Base-by-base conservation (phyloP, 1,140 invertebrate genomes). In the Drosophila burlai region DNA sequence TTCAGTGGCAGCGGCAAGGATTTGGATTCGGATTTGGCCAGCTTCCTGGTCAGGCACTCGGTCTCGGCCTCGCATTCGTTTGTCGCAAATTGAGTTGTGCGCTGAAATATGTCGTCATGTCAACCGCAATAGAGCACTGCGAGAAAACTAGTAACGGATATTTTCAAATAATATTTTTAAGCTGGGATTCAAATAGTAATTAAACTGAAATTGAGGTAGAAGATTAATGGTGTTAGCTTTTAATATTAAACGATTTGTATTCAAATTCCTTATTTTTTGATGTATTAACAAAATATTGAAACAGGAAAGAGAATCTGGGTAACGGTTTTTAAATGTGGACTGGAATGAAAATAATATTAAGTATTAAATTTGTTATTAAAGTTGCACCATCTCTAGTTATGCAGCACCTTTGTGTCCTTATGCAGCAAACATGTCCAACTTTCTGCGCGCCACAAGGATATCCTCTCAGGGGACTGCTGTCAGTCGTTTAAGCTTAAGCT, bases 11-110 rank as follows among this genome's bases (percentile, higher is more conserved):
- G 75, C 69, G 71, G 57, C 81, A 77, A 77, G 75, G 74, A 77
- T 77, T 77, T 36, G 34, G 34, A 34, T 11, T 73, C 55, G 47
- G 47, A 29, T 66, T 74, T 29, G 38, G 36, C 71, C 74, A 68
- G 74, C 74, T 77, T 77, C 75, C 75, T 77, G 75, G 75, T 77
- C 76, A 46, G 72, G 50, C 65, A 78, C 59, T 71, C 77, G 57
- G 65, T 36, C 38, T 50, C 26, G 47, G 47, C 18, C 26, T 59
- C 36, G 65, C 34, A 77, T 55, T 66, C 42, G 57, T 54, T 78
- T 77, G 74, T 52, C 76, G 59, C 64, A 77, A 77, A 77, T 77
- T 77, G 75, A 77, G 75, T 77, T 77, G 75, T 77, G 75, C 64
- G 69, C 72, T 31, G 59, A 75, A 75, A 75, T 75, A 75, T 75